A percentile compares a stretch with the other conserved stretches of the same genome.
These are phyloP conservation scores for Aphis craccivora DNA, from an alignment of 1,140 invertebrate species.

Conservation along the genomic window DNA sequence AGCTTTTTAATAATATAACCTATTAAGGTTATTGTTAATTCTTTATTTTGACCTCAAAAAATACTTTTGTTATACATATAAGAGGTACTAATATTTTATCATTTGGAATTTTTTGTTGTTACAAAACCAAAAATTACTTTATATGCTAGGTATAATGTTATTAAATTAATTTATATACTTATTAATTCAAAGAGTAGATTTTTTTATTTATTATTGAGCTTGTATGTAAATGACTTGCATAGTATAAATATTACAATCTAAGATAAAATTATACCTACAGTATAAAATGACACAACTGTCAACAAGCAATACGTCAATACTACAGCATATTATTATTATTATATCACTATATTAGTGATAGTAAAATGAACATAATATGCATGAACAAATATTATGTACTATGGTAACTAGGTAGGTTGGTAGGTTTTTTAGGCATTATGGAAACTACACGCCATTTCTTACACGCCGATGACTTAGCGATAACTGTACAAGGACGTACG, in stretches of 20 bases:
- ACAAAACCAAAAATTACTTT: neutral
- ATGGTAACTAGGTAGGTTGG: neutral
- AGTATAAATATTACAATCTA: neutral
- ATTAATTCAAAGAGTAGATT: too few species aligned
- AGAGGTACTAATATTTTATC: neutral
- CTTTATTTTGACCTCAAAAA: neutral
- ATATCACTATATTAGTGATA: neutral
- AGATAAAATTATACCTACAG: too few species aligned
- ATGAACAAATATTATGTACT: neutral
- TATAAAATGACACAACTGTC: neutral
- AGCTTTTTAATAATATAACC: neutral
- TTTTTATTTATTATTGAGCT: neutral
- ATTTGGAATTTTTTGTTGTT: neutral
- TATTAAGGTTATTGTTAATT: neutral
- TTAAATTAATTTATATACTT: neutral
- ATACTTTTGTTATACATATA: neutral
- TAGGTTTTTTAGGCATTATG: too few species aligned
- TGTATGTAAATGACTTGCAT: neutral
- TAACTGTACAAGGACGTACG: too few species aligned
- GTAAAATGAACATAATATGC: neutral
- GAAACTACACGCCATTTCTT: too few species aligned
- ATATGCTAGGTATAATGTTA: neutral
- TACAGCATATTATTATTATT: too few species aligned
- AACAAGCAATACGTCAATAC: neutral
- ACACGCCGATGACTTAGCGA: too few species aligned